Evolutionary conservation across 2,888 invertebrate genomes (phyloP), one percentile per base, ranked within the genome.

Genomic region (Agonopterix subpropinquella): DNA sequence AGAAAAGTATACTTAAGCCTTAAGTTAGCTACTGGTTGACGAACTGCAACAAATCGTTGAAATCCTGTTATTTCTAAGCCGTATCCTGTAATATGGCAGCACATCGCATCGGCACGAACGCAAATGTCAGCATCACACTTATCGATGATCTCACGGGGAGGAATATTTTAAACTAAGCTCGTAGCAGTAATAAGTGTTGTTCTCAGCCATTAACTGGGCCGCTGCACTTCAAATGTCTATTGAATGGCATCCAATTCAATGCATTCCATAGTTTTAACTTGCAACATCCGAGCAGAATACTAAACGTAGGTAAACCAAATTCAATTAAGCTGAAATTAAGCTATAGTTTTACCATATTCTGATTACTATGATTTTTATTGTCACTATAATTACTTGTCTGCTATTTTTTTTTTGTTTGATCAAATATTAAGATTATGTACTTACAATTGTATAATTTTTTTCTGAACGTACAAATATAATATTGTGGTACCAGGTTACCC

Each of bases 111-210:
- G 47, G 53, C 62, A 55, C 54, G 54, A 55, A 47, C 50, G 56
- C 58, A 68, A 74, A 75, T 73, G 67, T 64, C 74, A 70, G 70
- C 59, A 55, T 64, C 57, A 57, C 57, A 57, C 58, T 66, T 67
- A 66, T 62, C 65, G 61, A 61, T 68, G 70, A 71, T 65, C 62
- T 69, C 62, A 68, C 52, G 45, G 61, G 58, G 57, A 58, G 60
- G 63, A 63, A 64, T 65, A 67, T 57, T 63, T 62, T 57, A 56
- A 53, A 55, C 56, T 10, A 47, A 58, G 53, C 60, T 58, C 58
- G 59, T 60, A 54, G 48, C 48, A 47, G 55, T 59, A 58, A 60
- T 60, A 55, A 56, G 58, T 52, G 47, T 43, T 47, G 47, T 50
- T 47, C 44, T 44, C 47, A 46, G 41, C 46, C 15, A 11, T 28